A percentile compares a stretch with the other conserved stretches of the same genome.
These are phyloP conservation scores for Ornithoptera priamus DNA, from an alignment of 2,888 invertebrate species.

Conservation along the genomic window DNA sequence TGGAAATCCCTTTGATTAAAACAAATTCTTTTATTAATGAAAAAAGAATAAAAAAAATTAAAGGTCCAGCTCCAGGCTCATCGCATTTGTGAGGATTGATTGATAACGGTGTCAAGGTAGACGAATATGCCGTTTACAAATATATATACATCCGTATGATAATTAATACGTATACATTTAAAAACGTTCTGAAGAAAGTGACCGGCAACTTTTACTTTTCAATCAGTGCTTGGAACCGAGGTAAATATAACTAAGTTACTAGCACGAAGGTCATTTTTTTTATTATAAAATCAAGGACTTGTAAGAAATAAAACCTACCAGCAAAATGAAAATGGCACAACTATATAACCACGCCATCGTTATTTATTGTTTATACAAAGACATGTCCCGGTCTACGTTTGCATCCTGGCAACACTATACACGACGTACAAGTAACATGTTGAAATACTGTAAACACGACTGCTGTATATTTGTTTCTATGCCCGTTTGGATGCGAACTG, in stretches of 20 bases:
- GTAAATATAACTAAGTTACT: constrained; percentile 27
- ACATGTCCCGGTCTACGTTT: constrained; percentile 16
- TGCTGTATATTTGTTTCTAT: constrained; percentile 7
- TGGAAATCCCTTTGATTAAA: background rate
- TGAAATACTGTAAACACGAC: constrained; percentile 20
- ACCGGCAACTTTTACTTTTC: constrained; percentile 50
- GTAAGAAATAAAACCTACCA: constrained; percentile 48
- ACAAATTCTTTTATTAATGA: background rate
- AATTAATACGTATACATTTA: constrained; percentile 29
- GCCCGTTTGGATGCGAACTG: constrained; percentile 6
- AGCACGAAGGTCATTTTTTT: constrained; percentile 41
- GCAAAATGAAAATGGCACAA: constrained; percentile 49
- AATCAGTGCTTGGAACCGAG: constrained; percentile 25
- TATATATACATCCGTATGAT: background rate
- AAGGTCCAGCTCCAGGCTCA: background rate
- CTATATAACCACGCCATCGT: constrained; percentile 49
- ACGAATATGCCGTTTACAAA: background rate
- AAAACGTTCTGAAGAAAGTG: constrained; percentile 43
- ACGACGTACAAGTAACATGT: constrained; percentile 40
- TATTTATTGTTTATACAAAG: constrained; percentile 27
- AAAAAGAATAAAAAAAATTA: background rate
- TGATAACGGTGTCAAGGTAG: constrained; percentile 17
- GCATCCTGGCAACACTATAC: constrained; percentile 33
- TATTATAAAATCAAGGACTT: background rate
- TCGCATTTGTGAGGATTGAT: constrained; percentile 2